Conservation (phyloP, 2,797 vertebrate species). For the Chiloscyllium punctatum region DNA sequence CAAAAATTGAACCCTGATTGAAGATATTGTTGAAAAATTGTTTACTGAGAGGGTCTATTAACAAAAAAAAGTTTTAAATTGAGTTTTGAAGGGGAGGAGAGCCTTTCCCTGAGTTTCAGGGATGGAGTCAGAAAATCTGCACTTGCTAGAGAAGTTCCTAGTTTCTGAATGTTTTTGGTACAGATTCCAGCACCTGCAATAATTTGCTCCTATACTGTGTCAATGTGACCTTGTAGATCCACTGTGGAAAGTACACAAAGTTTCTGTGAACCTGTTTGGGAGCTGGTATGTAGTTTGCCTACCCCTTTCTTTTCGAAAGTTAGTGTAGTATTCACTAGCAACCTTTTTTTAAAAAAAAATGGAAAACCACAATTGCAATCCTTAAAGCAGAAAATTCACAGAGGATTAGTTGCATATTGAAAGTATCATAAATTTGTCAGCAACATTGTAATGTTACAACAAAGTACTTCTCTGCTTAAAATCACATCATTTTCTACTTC, state of each 20-base stretch:
- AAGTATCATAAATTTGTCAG: neutral
- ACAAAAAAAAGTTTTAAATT: neutral
- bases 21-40: neutral
- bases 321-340: neutral
- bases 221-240: neutral
- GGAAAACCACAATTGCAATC: neutral
- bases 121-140: neutral
- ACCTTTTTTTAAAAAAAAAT: too few relatives aligned
- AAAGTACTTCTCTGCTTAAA: neutral
- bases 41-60: neutral
- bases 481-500: neutral
- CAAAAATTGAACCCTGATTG: neutral
- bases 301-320: neutral
- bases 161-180: neutral
- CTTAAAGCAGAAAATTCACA: neutral
- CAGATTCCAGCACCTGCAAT: too few relatives aligned
- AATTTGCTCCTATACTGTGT: neutral
- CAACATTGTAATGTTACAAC: neutral
- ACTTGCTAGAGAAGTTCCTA: neutral
- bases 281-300: neutral
- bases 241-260: neutral
- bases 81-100: neutral
- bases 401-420: neutral
- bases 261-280: too few relatives aligned
- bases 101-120: neutral